These are phyloP conservation scores for Leucoma salicis DNA, from an alignment of 2,888 invertebrate genomes.

Conservation along the genomic window DNA sequence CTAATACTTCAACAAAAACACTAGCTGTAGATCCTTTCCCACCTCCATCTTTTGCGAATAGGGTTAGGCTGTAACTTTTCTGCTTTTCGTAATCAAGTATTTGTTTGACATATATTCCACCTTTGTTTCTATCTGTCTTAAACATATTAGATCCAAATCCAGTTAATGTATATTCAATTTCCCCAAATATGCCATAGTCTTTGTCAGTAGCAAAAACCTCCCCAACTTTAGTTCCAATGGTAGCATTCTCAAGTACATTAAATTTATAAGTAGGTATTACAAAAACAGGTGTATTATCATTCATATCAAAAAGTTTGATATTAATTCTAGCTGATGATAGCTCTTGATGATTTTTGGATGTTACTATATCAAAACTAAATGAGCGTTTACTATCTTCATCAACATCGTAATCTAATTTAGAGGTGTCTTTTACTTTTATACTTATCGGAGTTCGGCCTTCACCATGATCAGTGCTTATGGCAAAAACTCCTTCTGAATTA, in stretches of 20 bases:
- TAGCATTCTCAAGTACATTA: constrained; percentile 85
- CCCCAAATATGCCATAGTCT: constrained; percentile 88
- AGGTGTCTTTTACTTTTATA: constrained; percentile 85
- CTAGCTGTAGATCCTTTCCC: constrained; percentile 87
- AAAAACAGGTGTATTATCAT: constrained; percentile 90
- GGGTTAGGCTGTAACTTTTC: constrained; percentile 89
- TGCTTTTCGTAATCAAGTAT: constrained; percentile 90
- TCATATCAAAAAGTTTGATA: constrained; percentile 87
- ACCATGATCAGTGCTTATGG: constrained; percentile 85
- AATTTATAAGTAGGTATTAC: constrained; percentile 84
- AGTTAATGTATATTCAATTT: constrained; percentile 86
- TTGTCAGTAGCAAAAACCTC: constrained; percentile 86
- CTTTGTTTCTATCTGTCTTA: constrained; percentile 84
- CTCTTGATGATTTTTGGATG: constrained; percentile 79
- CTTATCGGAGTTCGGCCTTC: constrained; percentile 89
- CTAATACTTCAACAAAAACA: constrained; percentile 86
- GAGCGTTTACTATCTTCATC: constrained; percentile 80
- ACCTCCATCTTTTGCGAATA: constrained; percentile 92
- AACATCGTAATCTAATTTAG: constrained; percentile 87
- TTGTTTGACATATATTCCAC: constrained; percentile 85
- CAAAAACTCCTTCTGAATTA: constrained; percentile 82
- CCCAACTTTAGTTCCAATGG: constrained; percentile 83
- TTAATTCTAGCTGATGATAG: constrained; percentile 83
- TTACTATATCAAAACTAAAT: constrained; percentile 86
- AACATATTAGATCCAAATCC: constrained; percentile 92